Conservation (phyloP, 2,797 vertebrate species). For the Argentina silus region DNA sequence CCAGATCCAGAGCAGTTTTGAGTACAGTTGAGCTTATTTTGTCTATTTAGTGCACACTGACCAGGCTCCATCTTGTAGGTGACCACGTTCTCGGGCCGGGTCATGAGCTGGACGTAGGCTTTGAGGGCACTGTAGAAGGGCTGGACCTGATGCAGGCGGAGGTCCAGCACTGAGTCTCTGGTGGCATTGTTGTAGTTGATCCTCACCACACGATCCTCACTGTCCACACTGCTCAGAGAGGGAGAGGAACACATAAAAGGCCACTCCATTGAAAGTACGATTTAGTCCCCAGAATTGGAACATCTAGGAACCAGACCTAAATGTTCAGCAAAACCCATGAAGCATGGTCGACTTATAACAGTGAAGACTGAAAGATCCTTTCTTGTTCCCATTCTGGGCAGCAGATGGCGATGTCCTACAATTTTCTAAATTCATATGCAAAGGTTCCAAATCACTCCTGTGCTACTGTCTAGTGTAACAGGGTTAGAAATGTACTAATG, state of each 20-base stretch:
- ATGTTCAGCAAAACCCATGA: no score
- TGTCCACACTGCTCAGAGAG: constrained; percentile 75
- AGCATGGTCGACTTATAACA: no score
- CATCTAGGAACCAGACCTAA: no score
- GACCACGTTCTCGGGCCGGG: constrained; percentile 79
- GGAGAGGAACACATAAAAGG: neutral
- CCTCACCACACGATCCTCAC: constrained; percentile 75
- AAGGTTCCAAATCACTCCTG: neutral
- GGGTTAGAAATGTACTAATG: no score
- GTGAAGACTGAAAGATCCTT: no score
- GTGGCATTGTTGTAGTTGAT: constrained; percentile 97
- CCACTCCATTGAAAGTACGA: no score
- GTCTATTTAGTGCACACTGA: constrained; percentile 61
- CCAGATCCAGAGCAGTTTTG: no score
- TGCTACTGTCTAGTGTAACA: neutral
- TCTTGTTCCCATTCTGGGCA: constrained; percentile 41
- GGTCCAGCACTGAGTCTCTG: constrained; percentile 88
- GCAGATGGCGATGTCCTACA: constrained; percentile 70
- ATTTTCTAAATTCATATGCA: constrained; percentile 19
- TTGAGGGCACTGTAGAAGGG: constrained; percentile 89
- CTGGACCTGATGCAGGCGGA: constrained; percentile 86
- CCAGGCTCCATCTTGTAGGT: constrained; percentile 91
- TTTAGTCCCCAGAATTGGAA: no score
- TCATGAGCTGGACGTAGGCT: constrained; percentile 84
- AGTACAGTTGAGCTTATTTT: neutral